Percentiles rank a stretch among this genome's conserved stretches.
Evolutionary conservation across 2,113 vertebrate genomes (phyloP).

Genomic region (Talpa occidentalis): DNA sequence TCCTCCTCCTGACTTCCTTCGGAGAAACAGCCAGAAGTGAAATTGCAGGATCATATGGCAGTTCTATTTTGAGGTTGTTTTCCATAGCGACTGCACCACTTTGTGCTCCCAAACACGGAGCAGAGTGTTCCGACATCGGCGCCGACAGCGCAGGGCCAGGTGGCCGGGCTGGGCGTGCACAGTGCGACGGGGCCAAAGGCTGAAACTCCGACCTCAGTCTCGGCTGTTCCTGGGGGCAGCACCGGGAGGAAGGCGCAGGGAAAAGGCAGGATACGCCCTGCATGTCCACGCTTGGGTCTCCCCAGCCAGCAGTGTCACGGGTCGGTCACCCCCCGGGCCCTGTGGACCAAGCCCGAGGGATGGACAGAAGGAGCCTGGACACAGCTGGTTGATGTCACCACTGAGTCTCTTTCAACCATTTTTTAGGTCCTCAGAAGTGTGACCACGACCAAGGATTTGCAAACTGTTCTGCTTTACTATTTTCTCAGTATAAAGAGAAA

Average conservation of each 20-base stretch:
- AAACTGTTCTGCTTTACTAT: fast-evolving
- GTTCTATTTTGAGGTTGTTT: neutral
- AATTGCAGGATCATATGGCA: neutral
- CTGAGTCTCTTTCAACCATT: neutral
- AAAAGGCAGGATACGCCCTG: fast-evolving
- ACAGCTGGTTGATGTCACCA: fast-evolving
- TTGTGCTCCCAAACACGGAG: neutral
- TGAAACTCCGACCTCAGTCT: neutral
- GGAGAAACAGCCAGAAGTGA: neutral
- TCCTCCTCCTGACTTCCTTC: no score
- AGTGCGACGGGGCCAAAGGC: neutral
- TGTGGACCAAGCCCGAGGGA: fast-evolving
- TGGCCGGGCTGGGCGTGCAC: fast-evolving
- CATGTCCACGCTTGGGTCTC: fast-evolving
- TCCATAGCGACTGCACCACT: fast-evolving
- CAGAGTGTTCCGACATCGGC: no score
- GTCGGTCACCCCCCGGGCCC: fast-evolving
- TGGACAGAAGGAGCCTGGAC: fast-evolving
- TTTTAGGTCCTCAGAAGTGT: neutral
- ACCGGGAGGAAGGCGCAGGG: no score
- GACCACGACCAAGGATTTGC: fast-evolving
- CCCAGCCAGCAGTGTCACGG: fast-evolving
- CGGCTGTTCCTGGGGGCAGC: neutral
- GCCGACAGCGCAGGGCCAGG: fast-evolving
- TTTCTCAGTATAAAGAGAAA: neutral